Evolutionary conservation across 1,140 invertebrate genomes (phyloP).

Genomic region (Caenorhabditis inopinata): DNA sequence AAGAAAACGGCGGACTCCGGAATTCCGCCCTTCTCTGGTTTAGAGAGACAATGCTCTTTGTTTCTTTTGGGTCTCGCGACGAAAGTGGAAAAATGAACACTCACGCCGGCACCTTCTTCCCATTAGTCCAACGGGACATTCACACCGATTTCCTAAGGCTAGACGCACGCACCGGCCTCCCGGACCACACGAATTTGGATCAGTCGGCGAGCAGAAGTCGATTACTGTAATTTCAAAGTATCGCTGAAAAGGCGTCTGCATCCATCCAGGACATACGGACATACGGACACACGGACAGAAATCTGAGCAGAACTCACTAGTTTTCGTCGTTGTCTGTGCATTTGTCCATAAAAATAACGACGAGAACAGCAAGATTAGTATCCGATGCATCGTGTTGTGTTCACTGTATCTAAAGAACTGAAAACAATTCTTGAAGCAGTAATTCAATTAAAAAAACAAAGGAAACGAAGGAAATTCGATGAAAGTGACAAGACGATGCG

Average conservation of each 20-base stretch:
- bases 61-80: not conserved
- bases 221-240: conserved; percentile 43
- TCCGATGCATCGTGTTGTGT: not conserved
- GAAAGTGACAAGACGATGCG: not conserved
- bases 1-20: no score
- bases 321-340: conserved; percentile 18
- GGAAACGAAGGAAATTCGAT: not conserved
- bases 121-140: conserved; percentile 56
- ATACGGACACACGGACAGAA: no score
- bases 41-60: not conserved
- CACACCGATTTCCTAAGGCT: conserved; percentile 54
- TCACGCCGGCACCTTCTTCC: conserved; percentile 53
- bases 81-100: no score
- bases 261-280: no score
- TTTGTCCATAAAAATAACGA: not conserved
- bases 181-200: conserved; percentile 44
- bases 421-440: conserved; percentile 13
- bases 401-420: not conserved
- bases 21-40: no score
- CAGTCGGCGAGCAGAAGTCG: conserved; percentile 40
- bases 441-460: not conserved
- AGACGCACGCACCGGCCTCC: conserved; percentile 44
- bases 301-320: not conserved
- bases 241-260: not conserved
- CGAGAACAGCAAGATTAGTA: not conserved